Evolutionary conservation across 2,888 invertebrate species (phyloP).

Genomic region (Drosophila merina): DNA sequence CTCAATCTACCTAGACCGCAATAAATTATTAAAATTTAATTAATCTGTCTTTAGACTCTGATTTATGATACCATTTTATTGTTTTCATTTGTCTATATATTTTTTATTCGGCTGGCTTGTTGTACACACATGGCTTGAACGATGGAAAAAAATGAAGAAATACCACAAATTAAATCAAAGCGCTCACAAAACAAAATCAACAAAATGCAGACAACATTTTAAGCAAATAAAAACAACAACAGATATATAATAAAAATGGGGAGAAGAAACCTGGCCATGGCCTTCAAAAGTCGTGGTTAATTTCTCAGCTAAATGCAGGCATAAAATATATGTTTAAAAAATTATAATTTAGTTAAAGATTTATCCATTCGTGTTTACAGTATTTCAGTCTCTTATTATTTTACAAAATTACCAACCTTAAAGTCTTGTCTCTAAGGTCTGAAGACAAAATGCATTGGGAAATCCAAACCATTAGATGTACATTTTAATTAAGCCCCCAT

Average conservation of each 20-base stretch:
- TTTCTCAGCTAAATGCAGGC: constrained; percentile 72
- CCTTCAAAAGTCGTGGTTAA: constrained; percentile 77
- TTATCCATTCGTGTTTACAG: background rate
- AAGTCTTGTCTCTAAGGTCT: no score
- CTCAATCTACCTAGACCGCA: constrained; percentile 25
- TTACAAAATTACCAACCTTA: background rate
- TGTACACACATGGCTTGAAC: constrained; percentile 48
- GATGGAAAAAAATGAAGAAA: constrained; percentile 44
- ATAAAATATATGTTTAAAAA: constrained; percentile 71
- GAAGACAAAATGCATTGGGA: background rate
- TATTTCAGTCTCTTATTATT: no score
- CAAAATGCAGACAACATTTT: constrained; percentile 41
- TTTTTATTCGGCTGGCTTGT: constrained; percentile 1
- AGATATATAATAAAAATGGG: constrained; percentile 27
- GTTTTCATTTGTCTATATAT: constrained; percentile 18
- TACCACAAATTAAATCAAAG: constrained; percentile 59
- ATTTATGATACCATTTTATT: constrained; percentile 55
- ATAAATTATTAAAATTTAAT: constrained; percentile 54
- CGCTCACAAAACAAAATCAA: constrained; percentile 55
- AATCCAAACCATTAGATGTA: background rate
- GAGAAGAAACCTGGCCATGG: constrained; percentile 35
- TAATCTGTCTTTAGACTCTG: constrained; percentile 40
- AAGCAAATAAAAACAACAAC: constrained; percentile 34
- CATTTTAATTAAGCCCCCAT: constrained; percentile 12
- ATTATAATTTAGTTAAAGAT: constrained; percentile 63